Percentiles rank a stretch among this genome's conserved stretches.
Conservation (phyloP, 1,140 invertebrate genomes). For the Sipha flava region DNA sequence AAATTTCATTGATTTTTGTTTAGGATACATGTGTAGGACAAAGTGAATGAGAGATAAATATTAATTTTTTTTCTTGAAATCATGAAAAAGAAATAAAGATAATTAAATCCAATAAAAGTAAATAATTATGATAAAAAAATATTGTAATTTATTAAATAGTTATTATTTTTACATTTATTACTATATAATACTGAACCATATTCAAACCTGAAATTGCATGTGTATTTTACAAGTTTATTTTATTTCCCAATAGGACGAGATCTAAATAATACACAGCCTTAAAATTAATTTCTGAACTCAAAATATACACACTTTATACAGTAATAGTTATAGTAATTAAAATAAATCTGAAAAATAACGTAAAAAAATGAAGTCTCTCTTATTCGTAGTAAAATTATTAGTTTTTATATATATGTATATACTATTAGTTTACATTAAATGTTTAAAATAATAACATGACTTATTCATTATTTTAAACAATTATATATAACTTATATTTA, state of each 20-base stretch:
- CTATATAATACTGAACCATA: not conserved
- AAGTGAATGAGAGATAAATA: too few species aligned
- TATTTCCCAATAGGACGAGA: conserved; percentile 1
- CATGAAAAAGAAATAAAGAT: not conserved
- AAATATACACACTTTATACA: not conserved
- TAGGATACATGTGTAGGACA: too few species aligned
- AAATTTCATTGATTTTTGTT: too few species aligned
- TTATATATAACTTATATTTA: too few species aligned
- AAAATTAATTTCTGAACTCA: conserved; percentile 1
- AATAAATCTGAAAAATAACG: not conserved
- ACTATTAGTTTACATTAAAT: too few species aligned
- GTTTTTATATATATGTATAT: not conserved
- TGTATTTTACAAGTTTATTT: not conserved
- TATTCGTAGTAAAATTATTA: not conserved
- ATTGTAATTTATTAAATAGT: not conserved
- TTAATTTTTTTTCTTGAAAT: not conserved
- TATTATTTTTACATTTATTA: conserved; percentile 1
- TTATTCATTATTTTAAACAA: not conserved
- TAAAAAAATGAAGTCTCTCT: not conserved
- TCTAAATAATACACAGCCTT: conserved; percentile 27
- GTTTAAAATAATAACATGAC: too few species aligned
- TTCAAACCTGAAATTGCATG: not conserved
- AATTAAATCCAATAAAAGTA: not conserved
- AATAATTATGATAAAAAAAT: not conserved
- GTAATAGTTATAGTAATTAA: not conserved